A percentile compares a stretch with the other conserved stretches of the same genome.
Evolutionary conservation across 2,797 vertebrate genomes (phyloP).

Genomic region (Anabas testudineus): DNA sequence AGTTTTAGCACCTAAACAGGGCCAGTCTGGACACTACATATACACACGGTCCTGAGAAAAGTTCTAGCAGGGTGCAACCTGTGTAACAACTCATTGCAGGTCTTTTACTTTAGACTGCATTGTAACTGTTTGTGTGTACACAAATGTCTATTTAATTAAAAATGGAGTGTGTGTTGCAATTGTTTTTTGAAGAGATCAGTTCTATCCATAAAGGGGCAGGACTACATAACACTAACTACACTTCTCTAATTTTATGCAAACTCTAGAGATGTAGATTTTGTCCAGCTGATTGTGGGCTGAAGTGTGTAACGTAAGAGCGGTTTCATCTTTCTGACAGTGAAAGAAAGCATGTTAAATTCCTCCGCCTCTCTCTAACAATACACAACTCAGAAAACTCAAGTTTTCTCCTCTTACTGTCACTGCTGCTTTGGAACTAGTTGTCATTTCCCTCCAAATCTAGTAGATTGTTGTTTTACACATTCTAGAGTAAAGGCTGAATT

Average conservation of each 20-base stretch:
- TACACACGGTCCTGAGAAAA: neutral
- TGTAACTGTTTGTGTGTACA: neutral
- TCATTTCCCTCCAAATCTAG: neutral
- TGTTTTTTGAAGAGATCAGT: neutral
- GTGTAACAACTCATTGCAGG: too few species aligned
- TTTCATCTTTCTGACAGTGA: constrained; percentile 45
- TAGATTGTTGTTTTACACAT: constrained; percentile 2
- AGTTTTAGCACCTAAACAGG: neutral
- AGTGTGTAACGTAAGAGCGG: constrained; percentile 9
- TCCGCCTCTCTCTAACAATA: neutral
- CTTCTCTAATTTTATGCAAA: constrained; percentile 16
- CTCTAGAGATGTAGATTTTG: constrained; percentile 5
- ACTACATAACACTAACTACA: neutral
- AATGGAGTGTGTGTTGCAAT: neutral
- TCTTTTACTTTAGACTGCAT: too few species aligned
- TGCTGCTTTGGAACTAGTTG: neutral
- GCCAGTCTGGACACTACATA: neutral
- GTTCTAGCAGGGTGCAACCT: too few species aligned
- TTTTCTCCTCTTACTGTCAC: neutral
- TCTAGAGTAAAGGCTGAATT: neutral
- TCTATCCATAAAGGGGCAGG: neutral
- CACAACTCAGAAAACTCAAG: neutral
- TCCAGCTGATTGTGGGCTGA: constrained; percentile 5
- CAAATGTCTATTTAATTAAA: neutral
- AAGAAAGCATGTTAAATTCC: constrained; percentile 60